Base-by-base conservation (phyloP, 1,140 invertebrate species). In the Asbolus verrucosus region DNA sequence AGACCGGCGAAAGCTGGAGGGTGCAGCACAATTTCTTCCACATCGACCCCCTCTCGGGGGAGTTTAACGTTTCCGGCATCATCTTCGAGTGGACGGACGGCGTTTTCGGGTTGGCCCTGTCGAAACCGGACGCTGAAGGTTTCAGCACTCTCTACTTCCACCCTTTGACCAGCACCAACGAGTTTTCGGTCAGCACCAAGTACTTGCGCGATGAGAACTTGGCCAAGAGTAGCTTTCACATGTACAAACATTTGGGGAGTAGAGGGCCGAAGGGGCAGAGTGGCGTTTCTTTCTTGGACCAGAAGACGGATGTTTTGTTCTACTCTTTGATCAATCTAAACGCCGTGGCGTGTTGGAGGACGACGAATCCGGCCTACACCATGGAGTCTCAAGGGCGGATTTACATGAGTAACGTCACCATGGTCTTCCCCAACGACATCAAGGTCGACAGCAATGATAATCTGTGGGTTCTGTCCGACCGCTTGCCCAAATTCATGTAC, bases 371-470 rank as follows among this genome's bases (percentile, higher is more conserved):
- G 2, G 83, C 83, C 0, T 91, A 91, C 67, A 84, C 77, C 1
- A 86, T 88, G 75, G 85, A 87, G 65, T 86, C 89, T 14, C 90
- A 91, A 76, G 89, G 87, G 13, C 81, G 89, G 24, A 86, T 93
- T 38, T 91, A 87, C 60, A 88, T 87, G 83, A 88, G 89, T 79
- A 87, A 91, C 59, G 84, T 84, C 0, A 90, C 88, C 0, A 88
- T 92, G 87, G 82, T 92, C 2, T 93, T 92, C 67, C 91, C 91
- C 2, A 92, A 90, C 38, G 91, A 92, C 76, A 82, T 93, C 4
- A 92, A 92, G 80, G 88, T 93, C 0, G 91, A 92, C 65, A 83
- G 84, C 1, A 84, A 90, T 4, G 86, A 88, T 3, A 90, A 88
- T 38, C 75, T 93, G 0, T 93, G 91, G 91, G 87, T 92, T 0